Evolutionary conservation across 2,797 vertebrate genomes (phyloP).

Genomic region (Alexandromys oeconomus): DNA sequence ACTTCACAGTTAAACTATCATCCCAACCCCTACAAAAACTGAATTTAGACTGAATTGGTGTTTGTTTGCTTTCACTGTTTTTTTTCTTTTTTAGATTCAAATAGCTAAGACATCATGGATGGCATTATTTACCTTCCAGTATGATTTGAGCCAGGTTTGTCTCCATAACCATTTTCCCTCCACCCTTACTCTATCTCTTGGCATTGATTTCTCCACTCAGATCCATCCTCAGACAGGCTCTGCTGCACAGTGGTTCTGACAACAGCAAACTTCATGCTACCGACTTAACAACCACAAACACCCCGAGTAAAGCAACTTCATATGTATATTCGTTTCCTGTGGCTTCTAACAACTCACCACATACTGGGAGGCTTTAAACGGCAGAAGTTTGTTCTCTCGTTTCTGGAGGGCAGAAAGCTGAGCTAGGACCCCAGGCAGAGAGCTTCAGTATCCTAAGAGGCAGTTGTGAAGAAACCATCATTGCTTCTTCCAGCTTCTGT

Average conservation of each 20-base stretch:
- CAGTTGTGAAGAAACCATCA: rapidly evolving
- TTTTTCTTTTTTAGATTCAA: background rate
- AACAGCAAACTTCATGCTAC: background rate
- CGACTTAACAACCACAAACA: background rate
- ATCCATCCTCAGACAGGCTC: background rate
- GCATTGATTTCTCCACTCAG: background rate
- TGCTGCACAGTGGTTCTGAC: background rate
- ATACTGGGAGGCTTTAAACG: background rate
- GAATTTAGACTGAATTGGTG: background rate
- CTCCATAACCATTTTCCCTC: background rate
- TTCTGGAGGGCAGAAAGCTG: background rate
- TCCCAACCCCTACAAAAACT: background rate
- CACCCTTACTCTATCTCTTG: background rate
- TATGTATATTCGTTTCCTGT: background rate
- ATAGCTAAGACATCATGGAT: background rate
- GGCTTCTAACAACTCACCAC: background rate
- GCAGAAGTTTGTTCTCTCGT: background rate
- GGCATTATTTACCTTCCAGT: background rate
- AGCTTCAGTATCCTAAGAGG: background rate
- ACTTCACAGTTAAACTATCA: too few species aligned
- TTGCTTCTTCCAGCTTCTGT: background rate
- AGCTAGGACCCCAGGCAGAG: background rate
- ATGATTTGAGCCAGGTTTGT: background rate
- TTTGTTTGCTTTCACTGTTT: background rate
- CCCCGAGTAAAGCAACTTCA: background rate